Evolutionary conservation across 1,140 invertebrate species (phyloP).

Genomic region (Drosophila ambigua): DNA sequence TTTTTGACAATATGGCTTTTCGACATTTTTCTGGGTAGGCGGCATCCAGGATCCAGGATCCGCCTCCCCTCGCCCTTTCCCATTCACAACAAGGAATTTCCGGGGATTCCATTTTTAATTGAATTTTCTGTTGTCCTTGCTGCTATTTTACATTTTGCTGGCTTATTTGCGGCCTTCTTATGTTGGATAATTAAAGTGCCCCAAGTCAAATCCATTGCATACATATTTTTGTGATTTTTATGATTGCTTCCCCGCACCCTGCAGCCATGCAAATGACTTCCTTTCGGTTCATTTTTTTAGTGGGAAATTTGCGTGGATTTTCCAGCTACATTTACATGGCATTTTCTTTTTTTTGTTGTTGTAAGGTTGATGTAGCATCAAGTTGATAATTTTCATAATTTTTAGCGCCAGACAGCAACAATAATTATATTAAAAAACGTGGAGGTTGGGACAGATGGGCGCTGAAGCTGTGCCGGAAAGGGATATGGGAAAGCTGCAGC

Average conservation of each 20-base stretch:
- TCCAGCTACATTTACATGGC: conserved; percentile 1
- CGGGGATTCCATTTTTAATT: conserved; percentile 79
- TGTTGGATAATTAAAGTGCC: conserved; percentile 68
- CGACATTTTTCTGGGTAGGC: conserved; percentile 49
- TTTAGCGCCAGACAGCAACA: conserved; percentile 57
- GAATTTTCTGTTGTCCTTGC: conserved; percentile 63
- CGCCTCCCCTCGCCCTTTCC: too few relatives aligned
- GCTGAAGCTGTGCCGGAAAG: conserved; percentile 8
- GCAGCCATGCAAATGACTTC: conserved; percentile 27
- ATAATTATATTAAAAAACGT: conserved; percentile 66
- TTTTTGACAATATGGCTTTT: conserved; percentile 67
- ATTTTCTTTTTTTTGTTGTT: conserved; percentile 20
- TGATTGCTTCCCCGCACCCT: too few relatives aligned
- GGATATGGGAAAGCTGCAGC: conserved; percentile 16
- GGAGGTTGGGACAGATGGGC: conserved; percentile 14
- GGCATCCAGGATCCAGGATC: not conserved
- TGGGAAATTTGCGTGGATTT: conserved; percentile 36
- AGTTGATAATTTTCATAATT: conserved; percentile 74
- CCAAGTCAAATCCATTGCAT: conserved; percentile 48
- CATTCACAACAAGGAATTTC: conserved; percentile 73
- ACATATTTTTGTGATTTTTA: conserved; percentile 13
- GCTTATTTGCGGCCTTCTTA: conserved; percentile 41
- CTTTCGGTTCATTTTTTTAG: conserved; percentile 37
- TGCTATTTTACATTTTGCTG: conserved; percentile 64
- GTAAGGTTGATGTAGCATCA: conserved; percentile 34